These are phyloP conservation scores for Gymnodraco acuticeps DNA, from an alignment of 2,797 vertebrate species.

Conservation along the genomic window DNA sequence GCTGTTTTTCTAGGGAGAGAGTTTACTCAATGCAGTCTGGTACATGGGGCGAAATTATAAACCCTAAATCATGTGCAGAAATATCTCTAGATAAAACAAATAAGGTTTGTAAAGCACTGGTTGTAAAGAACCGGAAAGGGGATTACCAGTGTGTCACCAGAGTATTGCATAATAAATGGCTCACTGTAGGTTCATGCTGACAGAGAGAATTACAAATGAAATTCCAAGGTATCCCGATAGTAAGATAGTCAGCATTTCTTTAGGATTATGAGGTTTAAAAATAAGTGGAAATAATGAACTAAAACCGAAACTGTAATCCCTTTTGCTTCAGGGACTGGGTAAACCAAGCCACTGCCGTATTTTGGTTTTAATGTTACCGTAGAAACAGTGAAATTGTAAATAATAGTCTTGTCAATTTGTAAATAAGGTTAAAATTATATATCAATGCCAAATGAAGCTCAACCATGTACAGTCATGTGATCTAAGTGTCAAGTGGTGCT, in stretches of 20 bases:
- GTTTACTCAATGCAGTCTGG: neutral
- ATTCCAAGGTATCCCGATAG: neutral
- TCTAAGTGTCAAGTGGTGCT: neutral
- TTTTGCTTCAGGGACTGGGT: too few relatives aligned
- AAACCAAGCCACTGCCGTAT: neutral
- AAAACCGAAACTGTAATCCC: too few relatives aligned
- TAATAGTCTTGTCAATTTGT: neutral
- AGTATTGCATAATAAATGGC: conserved; percentile 15
- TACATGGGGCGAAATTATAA: neutral
- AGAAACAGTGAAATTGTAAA: neutral
- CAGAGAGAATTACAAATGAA: neutral
- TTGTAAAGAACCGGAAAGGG: conserved; percentile 3
- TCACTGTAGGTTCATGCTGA: neutral
- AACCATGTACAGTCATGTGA: neutral
- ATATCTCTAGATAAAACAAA: neutral
- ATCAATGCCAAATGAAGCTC: neutral
- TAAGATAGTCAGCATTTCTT: neutral
- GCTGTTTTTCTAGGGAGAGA: neutral
- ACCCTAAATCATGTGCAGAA: neutral
- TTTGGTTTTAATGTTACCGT: neutral
- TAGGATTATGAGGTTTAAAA: too few relatives aligned
- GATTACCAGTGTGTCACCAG: neutral
- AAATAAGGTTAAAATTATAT: neutral
- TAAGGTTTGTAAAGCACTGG: neutral
- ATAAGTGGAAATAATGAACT: too few relatives aligned